These are phyloP conservation scores for Phocoena sinus DNA, from an alignment of 2,113 vertebrate species.

Conservation along the genomic window DNA sequence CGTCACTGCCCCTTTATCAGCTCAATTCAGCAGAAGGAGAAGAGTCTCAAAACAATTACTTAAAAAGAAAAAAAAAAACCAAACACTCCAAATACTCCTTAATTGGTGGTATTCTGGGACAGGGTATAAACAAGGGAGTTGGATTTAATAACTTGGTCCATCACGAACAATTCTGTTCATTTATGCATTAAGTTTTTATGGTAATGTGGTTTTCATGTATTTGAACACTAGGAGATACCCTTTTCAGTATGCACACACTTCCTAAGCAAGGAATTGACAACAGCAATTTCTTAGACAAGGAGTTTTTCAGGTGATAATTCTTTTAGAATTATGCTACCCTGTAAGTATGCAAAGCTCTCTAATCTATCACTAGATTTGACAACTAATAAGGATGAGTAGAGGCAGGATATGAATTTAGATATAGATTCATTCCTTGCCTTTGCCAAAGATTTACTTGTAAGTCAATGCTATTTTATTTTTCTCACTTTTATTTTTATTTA, in stretches of 20 bases:
- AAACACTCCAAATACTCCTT: neutral
- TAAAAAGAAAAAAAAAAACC: neutral
- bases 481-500: neutral
- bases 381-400: conserved; percentile 18
- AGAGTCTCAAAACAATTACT: neutral
- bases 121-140: neutral
- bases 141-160: neutral
- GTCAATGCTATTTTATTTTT: conserved; percentile 45
- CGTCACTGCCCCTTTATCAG: neutral
- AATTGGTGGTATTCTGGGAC: neutral
- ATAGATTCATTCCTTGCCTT: conserved; percentile 5
- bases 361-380: conserved; percentile 44
- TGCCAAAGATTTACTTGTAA: conserved; percentile 40
- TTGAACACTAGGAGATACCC: neutral
- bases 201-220: neutral
- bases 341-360: conserved; percentile 27
- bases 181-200: neutral
- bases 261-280: conserved; percentile 26
- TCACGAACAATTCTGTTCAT: neutral
- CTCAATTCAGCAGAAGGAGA: neutral
- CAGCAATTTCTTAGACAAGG: conserved; percentile 34
- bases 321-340: conserved; percentile 24
- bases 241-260: neutral
- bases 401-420: conserved; percentile 51
- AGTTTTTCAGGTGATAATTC: conserved; percentile 40